Base-by-base conservation (phyloP, 2,888 invertebrate genomes). In the Habrosyne pyritoides region DNA sequence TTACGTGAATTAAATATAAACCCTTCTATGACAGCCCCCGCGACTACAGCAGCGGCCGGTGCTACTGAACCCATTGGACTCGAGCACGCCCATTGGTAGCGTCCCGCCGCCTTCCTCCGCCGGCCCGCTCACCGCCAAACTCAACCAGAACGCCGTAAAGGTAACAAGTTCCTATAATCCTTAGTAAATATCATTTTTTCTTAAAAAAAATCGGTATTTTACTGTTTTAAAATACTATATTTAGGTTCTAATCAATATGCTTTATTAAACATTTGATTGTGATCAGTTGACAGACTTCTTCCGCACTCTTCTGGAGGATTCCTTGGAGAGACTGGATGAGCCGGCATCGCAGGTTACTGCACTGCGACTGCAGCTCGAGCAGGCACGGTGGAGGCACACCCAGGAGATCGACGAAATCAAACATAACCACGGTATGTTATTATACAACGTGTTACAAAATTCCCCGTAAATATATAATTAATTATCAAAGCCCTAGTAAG, bases 371-470 rank as follows among this genome's bases (percentile, higher is more conserved):
- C 96, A 96, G 83, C 87, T 96, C 52, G 97, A 97, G 74, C 94
- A 94, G 52, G 80, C 94, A 61, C 93, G 94, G 66, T 96, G 96
- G 94, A 92, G 93, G 47, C 96, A 97, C 71, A 93, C 94, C 56
- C 95, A 96, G 67, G 96, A 97, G 84, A 73, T 97, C 2, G 85
- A 93, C 0, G 97, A 97, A 72, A 77, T 97, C 14, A 96, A 96
- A 77, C 95, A 96, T 67, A 95, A 95, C 72, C 93, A 94, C 55
- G 95, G 96, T 95, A 76, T 72, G 69, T 28, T 28, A 6, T 28
- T n/a, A n/a, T n/a, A n/a, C n/a, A n/a, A n/a, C n/a, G n/a, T n/a
- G n/a, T n/a, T n/a, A n/a, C n/a, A n/a, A n/a, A n/a, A n/a, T n/a
- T n/a, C n/a, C n/a, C n/a, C n/a, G n/a, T n/a, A n/a, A n/a, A n/a